These are phyloP conservation scores for Actinia tenebrosa DNA, from an alignment of 64 coral and sea anemone species.

Conservation along the genomic window DNA sequence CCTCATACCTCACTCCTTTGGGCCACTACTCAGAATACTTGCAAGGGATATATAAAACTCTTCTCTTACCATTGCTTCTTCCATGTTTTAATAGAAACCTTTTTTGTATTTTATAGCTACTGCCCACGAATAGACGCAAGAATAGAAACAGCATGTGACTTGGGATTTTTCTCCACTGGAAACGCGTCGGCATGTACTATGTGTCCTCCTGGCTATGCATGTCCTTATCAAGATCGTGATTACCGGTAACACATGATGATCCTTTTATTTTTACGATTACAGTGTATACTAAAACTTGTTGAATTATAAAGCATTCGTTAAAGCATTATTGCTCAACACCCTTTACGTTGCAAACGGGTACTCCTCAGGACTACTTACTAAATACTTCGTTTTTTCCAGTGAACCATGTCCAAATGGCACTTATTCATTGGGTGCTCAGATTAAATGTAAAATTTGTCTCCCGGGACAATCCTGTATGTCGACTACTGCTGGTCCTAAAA, in stretches of 20 bases:
- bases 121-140: slow-evolving; percentile 66
- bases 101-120: slow-evolving; percentile 39
- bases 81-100: background rate
- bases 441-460: slow-evolving; percentile 68
- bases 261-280: too few relatives aligned
- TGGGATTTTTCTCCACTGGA: slow-evolving; percentile 74
- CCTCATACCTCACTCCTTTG: too few relatives aligned
- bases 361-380: too few relatives aligned
- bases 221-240: slow-evolving; percentile 79
- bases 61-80: too few relatives aligned
- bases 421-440: slow-evolving; percentile 92
- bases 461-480: slow-evolving; percentile 66
- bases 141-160: slow-evolving; percentile 64
- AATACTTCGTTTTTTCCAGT: slow-evolving; percentile 18
- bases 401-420: slow-evolving; percentile 92
- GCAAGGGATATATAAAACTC: too few relatives aligned
- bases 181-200: slow-evolving; percentile 86
- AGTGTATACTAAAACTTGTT: too few relatives aligned
- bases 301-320: too few relatives aligned
- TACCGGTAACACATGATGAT: slow-evolving; percentile 25
- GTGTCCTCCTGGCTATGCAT: slow-evolving; percentile 83
- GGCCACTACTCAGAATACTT: too few relatives aligned
- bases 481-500: slow-evolving; percentile 56
- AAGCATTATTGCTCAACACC: too few relatives aligned
- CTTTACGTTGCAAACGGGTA: too few relatives aligned